These are phyloP conservation scores for Diachrysia chrysitis DNA, from an alignment of 2,888 invertebrate genomes.

Conservation along the genomic window DNA sequence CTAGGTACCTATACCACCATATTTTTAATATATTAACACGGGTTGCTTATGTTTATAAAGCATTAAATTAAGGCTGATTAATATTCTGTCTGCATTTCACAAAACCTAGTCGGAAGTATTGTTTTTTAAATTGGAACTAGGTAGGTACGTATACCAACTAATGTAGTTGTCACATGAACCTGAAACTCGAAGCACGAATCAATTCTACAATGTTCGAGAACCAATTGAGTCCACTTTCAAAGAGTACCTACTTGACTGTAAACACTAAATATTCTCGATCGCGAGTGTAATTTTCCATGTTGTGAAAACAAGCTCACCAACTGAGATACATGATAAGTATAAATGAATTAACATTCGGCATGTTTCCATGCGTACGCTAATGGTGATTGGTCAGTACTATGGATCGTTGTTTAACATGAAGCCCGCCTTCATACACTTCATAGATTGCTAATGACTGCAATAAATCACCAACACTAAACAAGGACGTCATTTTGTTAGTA, in stretches of 20 bases:
- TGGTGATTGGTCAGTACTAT: constrained; percentile 46
- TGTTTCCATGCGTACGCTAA: constrained; percentile 46
- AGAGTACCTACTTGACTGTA: neutral
- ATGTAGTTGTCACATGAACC: neutral
- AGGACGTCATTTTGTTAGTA: constrained; percentile 64
- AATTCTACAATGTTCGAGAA: neutral
- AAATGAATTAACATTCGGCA: constrained; percentile 43
- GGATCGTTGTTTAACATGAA: constrained; percentile 46
- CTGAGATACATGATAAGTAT: constrained; percentile 13
- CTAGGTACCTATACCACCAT: no score
- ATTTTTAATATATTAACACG: no score
- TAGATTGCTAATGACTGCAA: constrained; percentile 61
- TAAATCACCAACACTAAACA: constrained; percentile 72
- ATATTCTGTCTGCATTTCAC: neutral
- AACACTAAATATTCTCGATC: neutral
- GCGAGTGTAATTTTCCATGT: constrained; percentile 38
- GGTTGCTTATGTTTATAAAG: no score
- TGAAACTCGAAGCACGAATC: neutral
- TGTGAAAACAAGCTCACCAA: constrained; percentile 28
- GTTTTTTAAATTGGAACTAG: neutral
- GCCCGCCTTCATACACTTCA: constrained; percentile 45
- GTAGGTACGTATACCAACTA: no score
- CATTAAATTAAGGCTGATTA: no score
- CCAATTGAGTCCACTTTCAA: constrained; percentile 1
- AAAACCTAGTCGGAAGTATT: neutral